A percentile compares a stretch with the other conserved stretches of the same genome.
Conservation (phyloP, 1,140 invertebrate species). For the Mactra quadrangularis region DNA sequence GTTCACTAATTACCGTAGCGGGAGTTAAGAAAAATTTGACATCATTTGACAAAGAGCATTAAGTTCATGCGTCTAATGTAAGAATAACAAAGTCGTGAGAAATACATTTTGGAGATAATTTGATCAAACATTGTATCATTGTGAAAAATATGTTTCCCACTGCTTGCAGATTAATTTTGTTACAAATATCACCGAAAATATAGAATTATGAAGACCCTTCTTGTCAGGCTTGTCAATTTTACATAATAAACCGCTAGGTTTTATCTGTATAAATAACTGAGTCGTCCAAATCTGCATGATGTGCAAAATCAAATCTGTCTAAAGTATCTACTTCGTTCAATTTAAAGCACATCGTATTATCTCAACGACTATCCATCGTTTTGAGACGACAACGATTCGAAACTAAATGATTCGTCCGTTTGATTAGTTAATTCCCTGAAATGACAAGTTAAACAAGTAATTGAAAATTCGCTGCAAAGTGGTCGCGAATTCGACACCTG, state of each 20-base stretch:
- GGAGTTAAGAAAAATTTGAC: too few species aligned
- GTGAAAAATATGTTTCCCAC: too few species aligned
- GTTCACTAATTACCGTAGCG: too few species aligned
- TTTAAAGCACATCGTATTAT: slow-evolving; percentile 26
- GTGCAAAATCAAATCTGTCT: slow-evolving; percentile 7
- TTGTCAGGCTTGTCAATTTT: slow-evolving; percentile 13
- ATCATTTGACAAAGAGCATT: too few species aligned
- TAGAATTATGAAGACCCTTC: not conserved
- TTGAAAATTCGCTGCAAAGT: slow-evolving; percentile 49
- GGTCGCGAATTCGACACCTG: slow-evolving; percentile 61
- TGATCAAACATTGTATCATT: too few species aligned
- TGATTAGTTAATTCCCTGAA: slow-evolving; percentile 50
- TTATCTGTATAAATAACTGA: slow-evolving; percentile 35
- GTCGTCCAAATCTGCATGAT: slow-evolving; percentile 27
- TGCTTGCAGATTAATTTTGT: too few species aligned
- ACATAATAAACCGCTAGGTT: slow-evolving; percentile 9
- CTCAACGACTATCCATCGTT: slow-evolving; percentile 13
- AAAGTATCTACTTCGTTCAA: slow-evolving; percentile 4
- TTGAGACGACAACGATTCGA: not conserved
- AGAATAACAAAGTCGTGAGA: too few species aligned
- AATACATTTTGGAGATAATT: too few species aligned
- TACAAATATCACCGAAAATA: too few species aligned
- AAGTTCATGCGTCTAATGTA: too few species aligned
- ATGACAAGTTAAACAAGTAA: slow-evolving; percentile 62
- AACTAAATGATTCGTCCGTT: slow-evolving; percentile 25